Conservation (phyloP, 2,797 vertebrate species). For the Alcedo atthis region DNA sequence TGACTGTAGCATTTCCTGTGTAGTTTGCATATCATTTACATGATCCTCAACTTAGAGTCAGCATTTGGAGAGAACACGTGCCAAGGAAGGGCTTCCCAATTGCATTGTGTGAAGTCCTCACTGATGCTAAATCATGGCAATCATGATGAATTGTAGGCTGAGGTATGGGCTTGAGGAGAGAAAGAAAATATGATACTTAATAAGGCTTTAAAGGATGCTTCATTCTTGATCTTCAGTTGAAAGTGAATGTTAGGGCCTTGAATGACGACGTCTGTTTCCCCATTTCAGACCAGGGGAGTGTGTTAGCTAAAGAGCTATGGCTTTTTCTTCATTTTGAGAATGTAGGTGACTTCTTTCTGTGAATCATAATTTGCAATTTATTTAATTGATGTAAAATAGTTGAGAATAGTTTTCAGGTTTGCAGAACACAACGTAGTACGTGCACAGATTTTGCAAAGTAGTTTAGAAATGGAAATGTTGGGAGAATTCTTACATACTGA, state of each 20-base stretch:
- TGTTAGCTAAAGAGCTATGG: background rate
- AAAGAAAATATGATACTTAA: constrained; percentile 1
- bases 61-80: background rate
- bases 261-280: background rate
- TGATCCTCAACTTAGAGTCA: background rate
- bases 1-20: background rate
- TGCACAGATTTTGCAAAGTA: background rate
- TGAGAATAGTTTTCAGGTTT: background rate
- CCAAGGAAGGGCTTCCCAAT: background rate
- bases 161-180: background rate
- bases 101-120: background rate
- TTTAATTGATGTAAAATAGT: background rate
- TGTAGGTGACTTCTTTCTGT: background rate
- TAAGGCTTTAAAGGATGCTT: constrained; percentile 39
- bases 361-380: background rate
- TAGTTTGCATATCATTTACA: background rate
- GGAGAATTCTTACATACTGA: background rate
- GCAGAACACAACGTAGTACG: background rate
- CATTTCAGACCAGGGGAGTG: background rate
- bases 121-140: background rate
- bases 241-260: background rate
- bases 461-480: background rate
- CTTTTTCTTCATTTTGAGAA: constrained; percentile 21
- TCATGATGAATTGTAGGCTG: background rate
- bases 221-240: background rate